These are phyloP conservation scores for Orchesella cincta DNA, from an alignment of 1,140 invertebrate genomes.

Conservation along the genomic window DNA sequence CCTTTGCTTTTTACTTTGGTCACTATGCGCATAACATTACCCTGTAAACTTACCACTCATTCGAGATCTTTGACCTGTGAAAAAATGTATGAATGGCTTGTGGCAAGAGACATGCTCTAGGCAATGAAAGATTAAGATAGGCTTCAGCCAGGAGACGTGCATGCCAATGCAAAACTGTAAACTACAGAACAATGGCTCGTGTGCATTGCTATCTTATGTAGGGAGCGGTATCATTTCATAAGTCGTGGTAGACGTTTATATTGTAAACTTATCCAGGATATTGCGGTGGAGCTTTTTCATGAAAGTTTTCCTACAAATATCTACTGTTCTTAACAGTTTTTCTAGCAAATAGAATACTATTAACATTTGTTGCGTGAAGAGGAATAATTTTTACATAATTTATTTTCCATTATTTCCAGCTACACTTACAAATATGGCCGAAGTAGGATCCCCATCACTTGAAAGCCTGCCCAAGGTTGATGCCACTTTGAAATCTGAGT, in stretches of 20 bases:
- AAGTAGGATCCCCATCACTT: constrained; percentile 69
- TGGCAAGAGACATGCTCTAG: not conserved
- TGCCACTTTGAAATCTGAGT: constrained; percentile 79
- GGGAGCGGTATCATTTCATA: too few species aligned
- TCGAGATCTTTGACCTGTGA: constrained; percentile 1
- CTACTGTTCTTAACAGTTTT: too few species aligned
- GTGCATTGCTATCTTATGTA: not conserved
- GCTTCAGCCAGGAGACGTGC: too few species aligned
- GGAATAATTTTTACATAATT: not conserved
- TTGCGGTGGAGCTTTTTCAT: not conserved
- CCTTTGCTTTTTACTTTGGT: not conserved
- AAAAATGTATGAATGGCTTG: constrained; percentile 5
- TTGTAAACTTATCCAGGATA: too few species aligned
- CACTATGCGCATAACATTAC: not conserved
- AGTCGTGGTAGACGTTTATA: too few species aligned
- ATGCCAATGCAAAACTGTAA: too few species aligned
- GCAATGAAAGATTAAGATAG: too few species aligned
- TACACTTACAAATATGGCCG: constrained; percentile 47
- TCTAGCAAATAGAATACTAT: too few species aligned
- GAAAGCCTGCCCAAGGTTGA: constrained; percentile 88
- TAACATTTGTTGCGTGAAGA: not conserved
- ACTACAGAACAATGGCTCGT: too few species aligned
- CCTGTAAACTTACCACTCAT: not conserved
- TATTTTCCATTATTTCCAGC: too few species aligned
- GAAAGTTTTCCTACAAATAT: not conserved